Evolutionary conservation across 2,888 invertebrate species (phyloP).

Genomic region (Nymphalis urticae): DNA sequence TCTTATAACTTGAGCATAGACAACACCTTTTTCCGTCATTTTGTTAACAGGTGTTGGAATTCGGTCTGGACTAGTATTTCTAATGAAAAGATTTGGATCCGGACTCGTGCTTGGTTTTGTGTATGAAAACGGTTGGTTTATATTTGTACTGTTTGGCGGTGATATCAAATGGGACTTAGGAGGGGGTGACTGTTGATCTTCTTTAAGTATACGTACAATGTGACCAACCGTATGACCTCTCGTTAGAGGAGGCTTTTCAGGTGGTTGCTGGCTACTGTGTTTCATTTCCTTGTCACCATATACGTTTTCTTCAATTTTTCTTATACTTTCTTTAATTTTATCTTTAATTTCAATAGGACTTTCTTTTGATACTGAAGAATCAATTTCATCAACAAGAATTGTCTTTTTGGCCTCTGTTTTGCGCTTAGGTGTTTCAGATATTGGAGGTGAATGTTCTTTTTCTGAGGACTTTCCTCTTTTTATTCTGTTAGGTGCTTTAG

Average conservation of each 20-base stretch:
- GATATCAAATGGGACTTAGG: constrained; percentile 84
- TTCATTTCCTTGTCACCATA: constrained; percentile 83
- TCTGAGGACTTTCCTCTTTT: constrained; percentile 69
- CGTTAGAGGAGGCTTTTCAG: constrained; percentile 85
- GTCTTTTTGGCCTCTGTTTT: constrained; percentile 68
- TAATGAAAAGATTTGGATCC: constrained; percentile 70
- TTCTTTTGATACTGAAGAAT: constrained; percentile 60
- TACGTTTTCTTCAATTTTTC: constrained; percentile 75
- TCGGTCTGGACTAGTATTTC: constrained; percentile 75
- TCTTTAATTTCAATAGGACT: constrained; percentile 66
- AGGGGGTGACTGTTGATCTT: constrained; percentile 85
- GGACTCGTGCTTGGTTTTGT: constrained; percentile 83
- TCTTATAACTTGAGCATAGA: constrained; percentile 89
- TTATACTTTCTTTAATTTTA: constrained; percentile 77
- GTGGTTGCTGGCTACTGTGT: constrained; percentile 87
- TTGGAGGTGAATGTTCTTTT: constrained; percentile 62
- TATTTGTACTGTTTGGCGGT: constrained; percentile 84
- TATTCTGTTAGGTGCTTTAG: constrained; percentile 63
- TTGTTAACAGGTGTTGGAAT: constrained; percentile 71
- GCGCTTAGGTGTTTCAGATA: constrained; percentile 70
- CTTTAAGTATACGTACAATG: constrained; percentile 88
- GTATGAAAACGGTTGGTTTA: constrained; percentile 91
- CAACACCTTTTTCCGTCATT: constrained; percentile 83
- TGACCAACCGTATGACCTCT: constrained; percentile 88
- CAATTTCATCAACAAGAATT: constrained; percentile 67